Evolutionary conservation across 1,140 invertebrate species (phyloP).

Genomic region (Drosophila baimaii): DNA sequence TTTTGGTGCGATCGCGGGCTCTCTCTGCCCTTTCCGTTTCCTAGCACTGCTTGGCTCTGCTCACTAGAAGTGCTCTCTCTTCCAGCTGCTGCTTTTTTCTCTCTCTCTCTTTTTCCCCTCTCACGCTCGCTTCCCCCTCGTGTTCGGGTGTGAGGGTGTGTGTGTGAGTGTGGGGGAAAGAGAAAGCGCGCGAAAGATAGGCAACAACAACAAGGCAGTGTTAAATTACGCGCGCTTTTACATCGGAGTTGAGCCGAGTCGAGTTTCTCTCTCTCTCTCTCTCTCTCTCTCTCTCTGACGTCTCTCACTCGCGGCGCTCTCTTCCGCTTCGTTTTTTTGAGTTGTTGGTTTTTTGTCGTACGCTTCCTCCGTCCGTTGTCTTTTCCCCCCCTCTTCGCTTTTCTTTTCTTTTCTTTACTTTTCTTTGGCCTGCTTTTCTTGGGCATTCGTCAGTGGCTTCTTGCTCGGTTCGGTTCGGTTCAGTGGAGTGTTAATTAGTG

Average conservation of each 20-base stretch:
- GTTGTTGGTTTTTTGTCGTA: conserved; percentile 28
- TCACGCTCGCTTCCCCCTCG: background rate
- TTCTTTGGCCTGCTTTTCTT: conserved; percentile 35
- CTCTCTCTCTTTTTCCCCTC: background rate
- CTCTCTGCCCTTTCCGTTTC: background rate
- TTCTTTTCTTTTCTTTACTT: conserved; percentile 32
- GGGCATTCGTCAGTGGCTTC: conserved; percentile 52
- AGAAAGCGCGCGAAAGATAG: conserved; percentile 62
- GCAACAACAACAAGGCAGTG: conserved; percentile 58
- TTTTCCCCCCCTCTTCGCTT: conserved; percentile 27
- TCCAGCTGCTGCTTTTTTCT: conserved; percentile 12
- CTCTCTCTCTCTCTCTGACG: conserved; percentile 9
- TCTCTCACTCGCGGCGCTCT: conserved; percentile 5
- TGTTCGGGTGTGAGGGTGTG: too few species aligned
- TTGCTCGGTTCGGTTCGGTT: conserved; percentile 32
- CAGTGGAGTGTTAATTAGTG: conserved; percentile 32
- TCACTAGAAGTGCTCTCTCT: background rate
- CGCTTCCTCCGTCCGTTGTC: background rate
- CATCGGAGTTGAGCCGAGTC: conserved; percentile 44
- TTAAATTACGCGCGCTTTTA: conserved; percentile 82
- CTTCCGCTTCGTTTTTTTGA: conserved; percentile 21
- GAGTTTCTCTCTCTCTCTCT: conserved; percentile 42
- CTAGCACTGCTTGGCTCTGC: background rate
- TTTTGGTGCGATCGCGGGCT: conserved; percentile 19
- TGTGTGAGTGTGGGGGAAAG: conserved; percentile 52